Percentiles rank a stretch among this genome's conserved stretches.
These are phyloP conservation scores for Nasonia vitripennis DNA, from an alignment of 1,140 invertebrate genomes.

Conservation along the genomic window DNA sequence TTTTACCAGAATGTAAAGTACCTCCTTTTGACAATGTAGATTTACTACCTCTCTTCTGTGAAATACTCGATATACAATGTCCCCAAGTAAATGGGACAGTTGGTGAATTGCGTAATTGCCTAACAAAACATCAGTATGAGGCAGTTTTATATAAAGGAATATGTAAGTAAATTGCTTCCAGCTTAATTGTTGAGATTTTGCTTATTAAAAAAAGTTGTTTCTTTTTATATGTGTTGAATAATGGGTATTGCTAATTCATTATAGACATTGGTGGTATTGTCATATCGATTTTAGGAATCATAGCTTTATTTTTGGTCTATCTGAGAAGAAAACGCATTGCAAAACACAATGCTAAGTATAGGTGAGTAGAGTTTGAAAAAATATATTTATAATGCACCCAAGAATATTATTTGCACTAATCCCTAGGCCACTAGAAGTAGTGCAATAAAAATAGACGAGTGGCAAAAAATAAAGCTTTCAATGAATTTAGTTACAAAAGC, in stretches of 20 bases:
- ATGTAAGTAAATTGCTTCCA: conserved; percentile 51
- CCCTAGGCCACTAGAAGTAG: background rate
- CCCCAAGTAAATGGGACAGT: conserved; percentile 75
- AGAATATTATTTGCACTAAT: background rate
- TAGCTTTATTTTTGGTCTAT: conserved; percentile 39
- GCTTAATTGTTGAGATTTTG: background rate
- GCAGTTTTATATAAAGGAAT: conserved; percentile 50
- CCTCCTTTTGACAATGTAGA: conserved; percentile 80
- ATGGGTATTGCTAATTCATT: background rate
- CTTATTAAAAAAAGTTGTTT: background rate
- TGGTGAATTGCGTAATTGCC: conserved; percentile 63
- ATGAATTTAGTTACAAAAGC: conserved; percentile 16
- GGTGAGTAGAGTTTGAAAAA: conserved; percentile 15
- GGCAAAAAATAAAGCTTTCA: conserved; percentile 10
- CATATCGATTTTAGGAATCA: conserved; percentile 46
- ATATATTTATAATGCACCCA: background rate
- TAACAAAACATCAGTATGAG: conserved; percentile 51
- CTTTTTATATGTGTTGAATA: background rate
- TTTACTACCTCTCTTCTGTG: conserved; percentile 81
- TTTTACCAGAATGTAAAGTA: conserved; percentile 75
- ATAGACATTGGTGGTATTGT: conserved; percentile 43
- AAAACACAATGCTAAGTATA: conserved; percentile 31
- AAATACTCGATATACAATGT: conserved; percentile 76
- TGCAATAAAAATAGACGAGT: background rate
- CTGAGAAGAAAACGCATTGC: conserved; percentile 24